A percentile compares a stretch with the other conserved stretches of the same genome.
These are phyloP conservation scores for Euproctis similis DNA, from an alignment of 2,888 invertebrate genomes.

Conservation along the genomic window DNA sequence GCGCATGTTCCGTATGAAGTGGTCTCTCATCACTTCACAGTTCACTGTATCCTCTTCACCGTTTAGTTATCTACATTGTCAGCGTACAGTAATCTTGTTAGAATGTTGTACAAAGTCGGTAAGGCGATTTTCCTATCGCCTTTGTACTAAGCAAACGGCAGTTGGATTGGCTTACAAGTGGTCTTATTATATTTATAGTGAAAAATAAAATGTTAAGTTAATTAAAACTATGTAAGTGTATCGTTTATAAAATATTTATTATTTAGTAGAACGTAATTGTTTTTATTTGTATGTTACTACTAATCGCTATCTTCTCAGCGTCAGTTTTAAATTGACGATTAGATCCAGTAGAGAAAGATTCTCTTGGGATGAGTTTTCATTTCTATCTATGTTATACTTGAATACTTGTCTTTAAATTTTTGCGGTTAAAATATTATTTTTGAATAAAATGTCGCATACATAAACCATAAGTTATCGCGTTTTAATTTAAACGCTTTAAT, in stretches of 20 bases:
- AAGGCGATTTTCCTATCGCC: conserved; percentile 12
- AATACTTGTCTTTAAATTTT: too few species aligned
- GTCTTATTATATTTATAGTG: neutral
- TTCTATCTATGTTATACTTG: too few species aligned
- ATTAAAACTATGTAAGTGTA: neutral
- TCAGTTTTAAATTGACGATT: too few species aligned
- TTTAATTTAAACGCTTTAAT: too few species aligned
- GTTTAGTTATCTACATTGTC: conserved; percentile 16
- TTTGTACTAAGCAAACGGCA: conserved; percentile 3
- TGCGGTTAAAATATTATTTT: too few species aligned
- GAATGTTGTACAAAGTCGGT: conserved; percentile 11
- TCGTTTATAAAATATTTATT: neutral
- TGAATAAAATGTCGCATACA: too few species aligned
- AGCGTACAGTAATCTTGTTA: conserved; percentile 44
- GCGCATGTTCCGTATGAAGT: conserved; percentile 52
- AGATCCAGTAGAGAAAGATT: too few species aligned
- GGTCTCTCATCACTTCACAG: conserved; percentile 26
- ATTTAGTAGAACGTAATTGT: too few species aligned
- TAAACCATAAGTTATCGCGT: too few species aligned
- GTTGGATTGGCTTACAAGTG: conserved; percentile 12
- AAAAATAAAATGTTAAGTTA: neutral
- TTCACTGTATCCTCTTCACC: conserved; percentile 25
- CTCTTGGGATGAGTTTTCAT: too few species aligned
- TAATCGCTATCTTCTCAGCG: too few species aligned
- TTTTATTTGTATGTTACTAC: too few species aligned